Evolutionary conservation across 2,113 vertebrate genomes (phyloP).

Genomic region (Brienomyrus brachyistius): DNA sequence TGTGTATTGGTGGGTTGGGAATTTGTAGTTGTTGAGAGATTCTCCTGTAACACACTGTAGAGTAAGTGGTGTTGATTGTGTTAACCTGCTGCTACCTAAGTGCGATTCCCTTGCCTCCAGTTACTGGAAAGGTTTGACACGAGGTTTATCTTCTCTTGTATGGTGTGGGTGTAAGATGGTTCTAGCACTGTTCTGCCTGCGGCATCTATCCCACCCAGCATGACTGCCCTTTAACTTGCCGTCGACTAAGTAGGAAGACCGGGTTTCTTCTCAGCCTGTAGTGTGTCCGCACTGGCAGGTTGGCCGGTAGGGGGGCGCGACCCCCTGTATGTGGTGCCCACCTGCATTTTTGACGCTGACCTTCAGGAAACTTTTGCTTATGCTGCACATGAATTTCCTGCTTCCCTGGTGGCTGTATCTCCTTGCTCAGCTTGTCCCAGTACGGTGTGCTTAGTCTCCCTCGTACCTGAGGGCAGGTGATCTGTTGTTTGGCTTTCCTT

Average conservation of each 20-base stretch:
- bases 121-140: not conserved
- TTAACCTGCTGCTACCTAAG: not conserved
- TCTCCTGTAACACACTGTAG: not conserved
- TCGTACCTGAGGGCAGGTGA: not conserved
- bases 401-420: not conserved
- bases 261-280: not conserved
- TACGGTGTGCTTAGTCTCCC: too few species aligned
- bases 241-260: not conserved
- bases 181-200: not conserved
- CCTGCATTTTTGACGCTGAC: not conserved
- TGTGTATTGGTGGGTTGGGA: slow-evolving; percentile 32
- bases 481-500: not conserved
- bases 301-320: not conserved
- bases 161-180: not conserved
- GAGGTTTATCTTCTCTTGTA: not conserved
- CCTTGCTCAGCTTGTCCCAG: not conserved
- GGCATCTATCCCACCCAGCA: not conserved
- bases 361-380: not conserved
- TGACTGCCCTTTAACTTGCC: not conserved
- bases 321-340: not conserved
- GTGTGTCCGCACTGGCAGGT: not conserved
- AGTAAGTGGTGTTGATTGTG: not conserved
- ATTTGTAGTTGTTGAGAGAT: not conserved
- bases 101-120: not conserved
- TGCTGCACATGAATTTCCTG: not conserved